Evolutionary conservation across 2,888 invertebrate genomes (phyloP), one percentile per base, ranked within the genome.

Genomic region (Oxyteleia sp.): DNA sequence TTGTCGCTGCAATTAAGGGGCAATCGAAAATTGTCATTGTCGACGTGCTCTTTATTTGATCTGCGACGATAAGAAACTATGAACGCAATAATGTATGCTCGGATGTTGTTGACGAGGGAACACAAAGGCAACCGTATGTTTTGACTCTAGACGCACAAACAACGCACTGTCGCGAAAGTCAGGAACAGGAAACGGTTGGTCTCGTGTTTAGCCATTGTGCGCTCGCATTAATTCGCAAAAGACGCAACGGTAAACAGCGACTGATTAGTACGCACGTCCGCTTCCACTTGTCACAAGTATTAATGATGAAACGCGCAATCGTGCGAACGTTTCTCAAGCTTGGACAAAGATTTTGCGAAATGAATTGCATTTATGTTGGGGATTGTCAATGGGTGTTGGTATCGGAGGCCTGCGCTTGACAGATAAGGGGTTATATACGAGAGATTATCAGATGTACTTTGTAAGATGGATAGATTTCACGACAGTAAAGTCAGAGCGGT

Each of bases 11-110:
- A 61, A 61, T 72, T 63, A 72, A 41, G 43, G 51, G 8, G 61
- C 29, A 63, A 51, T 51, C 72, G 72, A 72, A 61, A 61, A 61
- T 72, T 72, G 72, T 72, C 61, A 72, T 72, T 61, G 72, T n/a
- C 72, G 53, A 59, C 71, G 71, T 41, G 53, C 29, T 72, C 41
- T 61, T 72, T 72, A 53, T 72, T 72, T 72, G 61, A 63, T 61
- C 61, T 59, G 41, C 10, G 43, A 43, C 38, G 72, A 72, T 61
- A 72, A 61, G 51, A 32, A 71, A 38, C 26, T 71, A 20, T 23
- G 26, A 38, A 7, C 49, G 61, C 53, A 61, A 61, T 72, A 72
- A 72, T 53, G 51, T 43, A 43, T 49, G 29, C 38, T 29, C 35
- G 13, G 43, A 47, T 18, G 47, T 20, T 20, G 47, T 51, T n/a